Evolutionary conservation across 2,113 vertebrate genomes (phyloP).

Genomic region (Nothocercus nigrocapillus): DNA sequence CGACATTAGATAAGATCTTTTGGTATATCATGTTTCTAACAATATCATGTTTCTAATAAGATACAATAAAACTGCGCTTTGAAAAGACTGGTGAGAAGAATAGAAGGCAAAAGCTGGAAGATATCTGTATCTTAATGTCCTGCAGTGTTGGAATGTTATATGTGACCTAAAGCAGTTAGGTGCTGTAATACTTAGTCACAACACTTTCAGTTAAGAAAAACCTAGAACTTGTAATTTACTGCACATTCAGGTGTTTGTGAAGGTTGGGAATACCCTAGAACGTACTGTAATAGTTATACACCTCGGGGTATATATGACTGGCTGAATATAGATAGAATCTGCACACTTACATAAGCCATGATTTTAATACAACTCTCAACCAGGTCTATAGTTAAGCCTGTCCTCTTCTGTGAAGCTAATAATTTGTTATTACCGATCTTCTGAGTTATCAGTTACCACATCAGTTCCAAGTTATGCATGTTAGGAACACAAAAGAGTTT

Average conservation of each 20-base stretch:
- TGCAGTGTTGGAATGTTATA: not conserved
- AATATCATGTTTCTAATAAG: not conserved
- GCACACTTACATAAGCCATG: not conserved
- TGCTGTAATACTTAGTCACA: not conserved
- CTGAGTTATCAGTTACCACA: slow-evolving; percentile 41
- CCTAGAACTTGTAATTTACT: not conserved
- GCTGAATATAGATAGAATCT: not conserved
- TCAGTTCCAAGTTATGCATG: not conserved
- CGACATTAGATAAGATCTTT: not conserved
- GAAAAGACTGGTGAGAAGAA: not conserved
- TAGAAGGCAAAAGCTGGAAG: not conserved
- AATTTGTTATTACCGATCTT: not conserved
- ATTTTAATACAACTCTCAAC: not conserved
- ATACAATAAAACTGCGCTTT: not conserved
- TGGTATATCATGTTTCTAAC: too few relatives aligned
- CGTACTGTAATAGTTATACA: not conserved
- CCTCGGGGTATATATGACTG: not conserved
- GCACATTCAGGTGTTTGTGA: not conserved
- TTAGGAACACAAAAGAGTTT: slow-evolving; percentile 14
- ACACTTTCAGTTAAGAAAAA: not conserved
- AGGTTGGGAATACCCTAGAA: not conserved
- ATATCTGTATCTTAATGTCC: not conserved
- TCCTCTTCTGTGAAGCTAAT: not conserved
- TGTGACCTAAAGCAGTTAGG: not conserved
- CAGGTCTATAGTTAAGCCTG: not conserved